Base-by-base conservation (phyloP, 2,113 vertebrate genomes). In the Oreotragus oreotragus region DNA sequence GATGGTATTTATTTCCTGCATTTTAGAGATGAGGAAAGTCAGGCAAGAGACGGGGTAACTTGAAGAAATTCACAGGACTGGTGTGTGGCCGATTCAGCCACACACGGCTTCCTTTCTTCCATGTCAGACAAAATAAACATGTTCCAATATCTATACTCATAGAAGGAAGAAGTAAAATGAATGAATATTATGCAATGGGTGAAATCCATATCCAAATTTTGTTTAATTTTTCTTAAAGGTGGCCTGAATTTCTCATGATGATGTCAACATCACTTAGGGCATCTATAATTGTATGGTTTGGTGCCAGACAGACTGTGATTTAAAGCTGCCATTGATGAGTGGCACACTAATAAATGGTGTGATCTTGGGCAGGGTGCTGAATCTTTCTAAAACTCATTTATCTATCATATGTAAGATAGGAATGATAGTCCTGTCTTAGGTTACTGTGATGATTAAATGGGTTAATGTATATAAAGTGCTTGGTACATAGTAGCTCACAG, bases 361-460 rank as follows among this genome's bases (percentile, higher is more conserved):
- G 81, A 91, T 76, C 47, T 88, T 91, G 33, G 89, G 43, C 27
- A 85, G 51, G 33, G 39, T 55, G 17, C 36, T 90, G 66, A 73
- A 73, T 94, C 87, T 97, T 95, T 43, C 45, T 45, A 47, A 96
- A 96, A 90, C 9, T 89, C 33, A 43, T 13, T 70, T 80, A 87
- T 70, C 39, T 83, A 27, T 89, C 60, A 64, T 58, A 19, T 57
- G 2, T 43, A 64, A 84, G 64, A 45, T 15, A 60, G 58, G 36
- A 25, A 85, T 87, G 73, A 55, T 73, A 73, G 66, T 60, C 39
- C 17, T 76, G 3, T 76, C 19, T 33, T 57, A 43, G 64, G 66
- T 79, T 73, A 14, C 66, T 55, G 30, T 70, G 92, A 43, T 80
- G 45, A 93, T 95, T 62, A 87, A 66, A 51, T 91, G 36, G 62